Evolutionary conservation across 2,888 invertebrate genomes (phyloP), one percentile per base, ranked within the genome.

Genomic region (Notodonta dromedarius): DNA sequence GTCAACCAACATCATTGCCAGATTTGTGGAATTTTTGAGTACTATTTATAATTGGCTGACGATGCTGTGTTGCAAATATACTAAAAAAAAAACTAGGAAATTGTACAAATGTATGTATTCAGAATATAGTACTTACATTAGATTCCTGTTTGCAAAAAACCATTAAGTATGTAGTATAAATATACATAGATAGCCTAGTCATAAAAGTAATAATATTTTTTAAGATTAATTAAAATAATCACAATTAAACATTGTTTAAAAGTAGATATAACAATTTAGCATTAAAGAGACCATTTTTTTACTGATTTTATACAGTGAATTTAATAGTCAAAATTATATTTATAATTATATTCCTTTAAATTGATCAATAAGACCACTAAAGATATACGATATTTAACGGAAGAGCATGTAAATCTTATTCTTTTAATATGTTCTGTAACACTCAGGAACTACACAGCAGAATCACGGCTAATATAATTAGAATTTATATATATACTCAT

Each of bases 181-280:
- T 59, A 61, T 57, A 63, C 35, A 56, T 75, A 73, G 76, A 62
- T 52, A 52, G 52, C 52, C 74, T 74, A 74, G 74, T 74, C 74
- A 75, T 61, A 61, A 48, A 48, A 61, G 59, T 65, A 66, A 24
- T 24, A 70, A 70, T 67, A 69, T 71, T 67, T 73, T 72, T 71
- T 73, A 71, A 62, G 65, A 66, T 56, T 65, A 57, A 50, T 32
- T 32, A 52, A 52, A n/a, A 64, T 71, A 63, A 65, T 55, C 54
- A 50, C 55, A 54, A 9, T 55, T 59, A 58, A 64, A 67, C 61
- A 69, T 70, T 66, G 67, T 64, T 72, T 65, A 67, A 61, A 16
- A 57, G 50, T 16, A 16, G 50, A 16, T 11, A 14, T 24, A 50
- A 50, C 11, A 44, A 5, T 40, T 40, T 40, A 40, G 40, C 40